Evolutionary conservation across 2,888 invertebrate species (phyloP), one percentile per base, ranked within the genome.

Genomic region (Drosophila planitibia): DNA sequence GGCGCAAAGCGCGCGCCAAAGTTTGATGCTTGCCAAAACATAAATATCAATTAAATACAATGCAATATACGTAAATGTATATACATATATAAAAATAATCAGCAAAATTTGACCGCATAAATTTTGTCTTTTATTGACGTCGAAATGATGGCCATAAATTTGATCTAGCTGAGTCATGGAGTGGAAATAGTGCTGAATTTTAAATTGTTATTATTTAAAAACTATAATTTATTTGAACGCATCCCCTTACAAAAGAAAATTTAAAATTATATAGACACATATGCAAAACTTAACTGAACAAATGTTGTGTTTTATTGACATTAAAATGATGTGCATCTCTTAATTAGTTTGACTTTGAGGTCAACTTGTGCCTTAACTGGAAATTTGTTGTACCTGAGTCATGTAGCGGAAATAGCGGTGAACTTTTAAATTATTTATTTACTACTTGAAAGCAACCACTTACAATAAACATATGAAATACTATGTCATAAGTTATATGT

Each of bases 1-100:
- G 75, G 51, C 33, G 19, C 82, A 70, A 83, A 88, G 85, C 91
- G 92, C 88, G 89, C 86, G 92, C 91, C 92, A 90, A 88, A 78
- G 58, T 73, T 54, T 72, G 82, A 59, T 65, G 87, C 73, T 86
- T 91, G 92, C 92, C 91, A 91, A 92, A 91, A 81, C 66, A 87
- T 79, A 83, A 79, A 83, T 76, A 71, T 74, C 69, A 83, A 83
- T 87, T 70, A 80, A 72, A 60, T 35, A 39, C 49, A 65, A 54
- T 39, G 32, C 37, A 32, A 47, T 57, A 35, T 19, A 70, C 28
- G 4, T 19, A 25, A 14, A n/a, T 9, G 25, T 37, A 55, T 28
- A 19, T n/a, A 3, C 30, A n/a, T 41, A 28, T 28, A 28, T 28
- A 28, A 28, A 7, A 6, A 22, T 25, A 14, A 25, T 47, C 2